These are phyloP conservation scores for Venustaconcha ellipsiformis DNA, from an alignment of 1,140 invertebrate species.

Conservation along the genomic window DNA sequence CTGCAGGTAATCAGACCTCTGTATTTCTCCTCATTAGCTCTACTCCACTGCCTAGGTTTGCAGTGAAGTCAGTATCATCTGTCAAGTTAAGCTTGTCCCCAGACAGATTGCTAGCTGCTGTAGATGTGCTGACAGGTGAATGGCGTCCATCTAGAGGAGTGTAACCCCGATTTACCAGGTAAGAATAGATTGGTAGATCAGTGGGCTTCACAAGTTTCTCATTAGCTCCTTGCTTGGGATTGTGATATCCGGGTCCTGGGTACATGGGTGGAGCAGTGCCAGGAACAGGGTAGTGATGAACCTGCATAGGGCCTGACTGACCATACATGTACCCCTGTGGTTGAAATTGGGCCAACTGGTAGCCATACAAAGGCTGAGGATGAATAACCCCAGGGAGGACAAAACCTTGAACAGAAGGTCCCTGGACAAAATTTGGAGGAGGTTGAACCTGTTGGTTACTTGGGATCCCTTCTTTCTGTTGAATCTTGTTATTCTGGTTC, in stretches of 20 bases:
- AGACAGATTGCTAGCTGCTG: conserved; percentile 30
- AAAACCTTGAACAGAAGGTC: conserved; percentile 5
- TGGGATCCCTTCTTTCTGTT: background rate
- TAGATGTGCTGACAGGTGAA: conserved; percentile 27
- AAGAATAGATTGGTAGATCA: conserved; percentile 26
- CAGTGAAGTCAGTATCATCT: conserved; percentile 28
- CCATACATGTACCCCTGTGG: background rate
- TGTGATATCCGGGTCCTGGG: background rate
- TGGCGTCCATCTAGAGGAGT: conserved; percentile 29
- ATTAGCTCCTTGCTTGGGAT: conserved; percentile 5
- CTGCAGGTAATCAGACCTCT: too few species aligned
- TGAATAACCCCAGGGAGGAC: conserved; percentile 18
- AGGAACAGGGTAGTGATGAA: background rate
- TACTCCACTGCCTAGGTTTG: conserved; percentile 30
- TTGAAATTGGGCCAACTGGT: conserved; percentile 1
- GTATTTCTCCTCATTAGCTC: conserved; percentile 24
- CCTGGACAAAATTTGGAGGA: conserved; percentile 11
- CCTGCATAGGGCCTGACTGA: background rate
- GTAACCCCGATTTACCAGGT: conserved; percentile 30
- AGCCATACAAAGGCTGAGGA: conserved; percentile 19
- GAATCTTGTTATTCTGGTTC: background rate
- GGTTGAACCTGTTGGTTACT: conserved; percentile 3
- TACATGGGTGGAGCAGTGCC: background rate
- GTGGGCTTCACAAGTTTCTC: background rate
- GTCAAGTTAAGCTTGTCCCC: conserved; percentile 20